Evolutionary conservation across 2,888 invertebrate species (phyloP).

Genomic region (Pammene fasciana): DNA sequence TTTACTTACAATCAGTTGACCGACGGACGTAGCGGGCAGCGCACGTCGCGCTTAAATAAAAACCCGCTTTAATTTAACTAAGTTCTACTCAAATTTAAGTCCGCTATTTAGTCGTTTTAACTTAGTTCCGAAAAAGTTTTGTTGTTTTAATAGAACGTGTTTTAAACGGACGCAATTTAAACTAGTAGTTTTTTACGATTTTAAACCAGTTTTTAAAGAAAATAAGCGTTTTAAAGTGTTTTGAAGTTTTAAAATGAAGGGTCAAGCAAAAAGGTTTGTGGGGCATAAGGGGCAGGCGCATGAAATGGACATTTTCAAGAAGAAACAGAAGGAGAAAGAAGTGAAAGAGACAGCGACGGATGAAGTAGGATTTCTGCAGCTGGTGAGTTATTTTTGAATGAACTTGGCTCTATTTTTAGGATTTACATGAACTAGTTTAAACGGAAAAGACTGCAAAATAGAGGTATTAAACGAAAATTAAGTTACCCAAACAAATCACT

Average conservation of each 20-base stretch:
- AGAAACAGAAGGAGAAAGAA: slow-evolving; percentile 20
- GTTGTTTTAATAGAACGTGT: neutral
- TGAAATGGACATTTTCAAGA: slow-evolving; percentile 44
- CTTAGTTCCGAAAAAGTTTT: neutral
- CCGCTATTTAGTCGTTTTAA: neutral
- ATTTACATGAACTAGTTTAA: neutral
- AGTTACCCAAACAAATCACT: no score
- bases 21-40: neutral
- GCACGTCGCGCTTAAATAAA: neutral
- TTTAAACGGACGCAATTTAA: neutral
- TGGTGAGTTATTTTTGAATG: slow-evolving; percentile 47
- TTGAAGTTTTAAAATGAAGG: slow-evolving; percentile 47
- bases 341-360: slow-evolving; percentile 40
- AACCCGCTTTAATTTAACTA: neutral
- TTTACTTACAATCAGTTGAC: neutral
- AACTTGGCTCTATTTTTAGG: slow-evolving; percentile 19
- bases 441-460: no score
- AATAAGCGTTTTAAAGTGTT: neutral
- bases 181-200: neutral
- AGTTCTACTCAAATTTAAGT: no score
- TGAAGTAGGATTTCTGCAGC: slow-evolving; percentile 51
- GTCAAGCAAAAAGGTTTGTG: slow-evolving; percentile 51
- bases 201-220: neutral
- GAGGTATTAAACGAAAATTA: no score
- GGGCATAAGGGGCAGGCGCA: slow-evolving; percentile 52